Conservation (phyloP, 2,113 vertebrate species). For the Jacana jacana region DNA sequence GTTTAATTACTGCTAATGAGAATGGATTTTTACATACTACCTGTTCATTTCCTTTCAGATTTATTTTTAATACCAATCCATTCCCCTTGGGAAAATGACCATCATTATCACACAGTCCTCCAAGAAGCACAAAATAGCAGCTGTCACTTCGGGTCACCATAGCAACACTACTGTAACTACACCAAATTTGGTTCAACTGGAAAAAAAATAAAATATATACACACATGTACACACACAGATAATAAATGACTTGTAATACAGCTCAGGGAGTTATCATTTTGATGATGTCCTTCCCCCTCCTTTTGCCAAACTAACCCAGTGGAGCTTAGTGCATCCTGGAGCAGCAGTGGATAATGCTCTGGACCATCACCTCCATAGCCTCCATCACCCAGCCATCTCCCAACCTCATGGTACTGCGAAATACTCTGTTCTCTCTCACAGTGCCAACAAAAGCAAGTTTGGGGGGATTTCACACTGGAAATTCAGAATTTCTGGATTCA, state of each 20-base stretch:
- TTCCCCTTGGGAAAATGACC: constrained; percentile 41
- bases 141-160: constrained; percentile 80
- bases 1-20: constrained; percentile 69
- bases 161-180: constrained; percentile 79
- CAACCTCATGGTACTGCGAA: accelerated
- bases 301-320: background rate
- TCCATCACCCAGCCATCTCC: background rate
- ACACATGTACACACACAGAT: background rate
- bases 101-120: constrained; percentile 62
- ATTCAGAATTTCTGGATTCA: background rate
- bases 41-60: constrained; percentile 52
- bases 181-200: constrained; percentile 24
- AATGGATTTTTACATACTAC: constrained; percentile 29
- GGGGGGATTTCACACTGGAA: background rate
- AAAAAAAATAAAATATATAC: background rate
- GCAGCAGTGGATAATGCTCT: background rate
- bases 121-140: constrained; percentile 69
- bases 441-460: background rate
- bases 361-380: background rate
- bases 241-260: background rate
- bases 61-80: constrained; percentile 38
- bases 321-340: background rate
- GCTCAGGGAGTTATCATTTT: background rate
- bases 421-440: background rate
- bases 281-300: background rate